Evolutionary conservation across 2,113 vertebrate genomes (phyloP).

Genomic region (Balaeniceps rex): DNA sequence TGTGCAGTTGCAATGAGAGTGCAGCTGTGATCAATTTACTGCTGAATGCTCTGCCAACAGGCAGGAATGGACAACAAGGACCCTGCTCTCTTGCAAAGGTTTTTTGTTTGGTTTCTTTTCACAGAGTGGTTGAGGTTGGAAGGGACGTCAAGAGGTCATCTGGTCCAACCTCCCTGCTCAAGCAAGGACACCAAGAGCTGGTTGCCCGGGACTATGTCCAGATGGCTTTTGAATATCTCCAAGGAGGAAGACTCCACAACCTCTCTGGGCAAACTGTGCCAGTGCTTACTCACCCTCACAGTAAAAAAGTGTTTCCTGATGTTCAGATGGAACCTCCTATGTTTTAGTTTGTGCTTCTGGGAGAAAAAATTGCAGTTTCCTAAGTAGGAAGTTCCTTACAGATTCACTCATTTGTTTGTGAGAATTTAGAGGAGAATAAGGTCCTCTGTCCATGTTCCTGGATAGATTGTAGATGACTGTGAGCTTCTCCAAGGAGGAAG

Average conservation of each 20-base stretch:
- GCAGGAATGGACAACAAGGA: background rate
- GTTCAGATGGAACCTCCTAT: no score
- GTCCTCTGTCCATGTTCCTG: no score
- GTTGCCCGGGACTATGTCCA: background rate
- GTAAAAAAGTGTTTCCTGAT: no score
- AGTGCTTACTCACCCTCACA: no score
- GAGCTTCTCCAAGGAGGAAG: no score
- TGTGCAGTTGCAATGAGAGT: background rate
- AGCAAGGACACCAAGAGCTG: background rate
- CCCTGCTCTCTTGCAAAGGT: background rate
- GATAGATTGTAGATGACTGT: no score
- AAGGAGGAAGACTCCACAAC: background rate
- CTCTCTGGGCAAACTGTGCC: background rate
- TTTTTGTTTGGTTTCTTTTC: background rate
- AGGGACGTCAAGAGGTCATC: background rate
- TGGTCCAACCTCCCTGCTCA: background rate
- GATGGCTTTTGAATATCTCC: background rate
- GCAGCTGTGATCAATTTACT: background rate
- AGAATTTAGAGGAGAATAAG: no score
- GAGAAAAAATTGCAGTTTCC: no score
- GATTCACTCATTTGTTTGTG: no score
- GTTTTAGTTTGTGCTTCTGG: no score
- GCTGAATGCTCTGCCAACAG: background rate
- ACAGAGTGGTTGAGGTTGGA: background rate
- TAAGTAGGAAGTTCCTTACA: no score